These are phyloP conservation scores for Crotophaga sulcirostris DNA, from an alignment of 2,113 vertebrate genomes.

Conservation along the genomic window DNA sequence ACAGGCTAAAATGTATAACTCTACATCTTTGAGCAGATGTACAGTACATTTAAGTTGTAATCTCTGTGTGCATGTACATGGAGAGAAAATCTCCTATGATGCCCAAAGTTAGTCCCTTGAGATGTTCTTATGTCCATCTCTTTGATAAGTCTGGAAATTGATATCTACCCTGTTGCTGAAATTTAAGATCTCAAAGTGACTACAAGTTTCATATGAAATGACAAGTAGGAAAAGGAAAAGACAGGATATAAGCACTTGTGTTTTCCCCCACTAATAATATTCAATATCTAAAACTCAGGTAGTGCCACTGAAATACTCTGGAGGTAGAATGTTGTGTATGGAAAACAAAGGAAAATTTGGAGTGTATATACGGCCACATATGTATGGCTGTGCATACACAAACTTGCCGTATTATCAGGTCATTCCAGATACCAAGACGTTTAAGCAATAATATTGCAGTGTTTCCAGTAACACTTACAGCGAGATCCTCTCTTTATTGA, in stretches of 20 bases:
- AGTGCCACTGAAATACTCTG: background rate
- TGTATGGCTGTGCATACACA: background rate
- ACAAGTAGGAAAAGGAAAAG: background rate
- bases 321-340: background rate
- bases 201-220: background rate
- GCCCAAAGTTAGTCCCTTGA: background rate
- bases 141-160: background rate
- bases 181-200: background rate
- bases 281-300: background rate
- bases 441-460: background rate
- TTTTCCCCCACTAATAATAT: background rate
- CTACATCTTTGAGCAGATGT: background rate
- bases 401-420: background rate
- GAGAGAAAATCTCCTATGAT: background rate
- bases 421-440: background rate
- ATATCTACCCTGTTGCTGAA: background rate
- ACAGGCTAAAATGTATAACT: background rate
- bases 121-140: rapidly evolving
- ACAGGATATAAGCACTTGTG: background rate
- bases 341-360: background rate
- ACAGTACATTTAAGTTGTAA: background rate
- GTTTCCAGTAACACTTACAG: rapidly evolving
- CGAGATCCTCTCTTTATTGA: background rate
- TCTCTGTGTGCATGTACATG: rapidly evolving
- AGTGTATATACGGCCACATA: rapidly evolving